Evolutionary conservation across 2,888 invertebrate species (phyloP), one percentile per base, ranked within the genome.

Genomic region (Lasioglossum morio): DNA sequence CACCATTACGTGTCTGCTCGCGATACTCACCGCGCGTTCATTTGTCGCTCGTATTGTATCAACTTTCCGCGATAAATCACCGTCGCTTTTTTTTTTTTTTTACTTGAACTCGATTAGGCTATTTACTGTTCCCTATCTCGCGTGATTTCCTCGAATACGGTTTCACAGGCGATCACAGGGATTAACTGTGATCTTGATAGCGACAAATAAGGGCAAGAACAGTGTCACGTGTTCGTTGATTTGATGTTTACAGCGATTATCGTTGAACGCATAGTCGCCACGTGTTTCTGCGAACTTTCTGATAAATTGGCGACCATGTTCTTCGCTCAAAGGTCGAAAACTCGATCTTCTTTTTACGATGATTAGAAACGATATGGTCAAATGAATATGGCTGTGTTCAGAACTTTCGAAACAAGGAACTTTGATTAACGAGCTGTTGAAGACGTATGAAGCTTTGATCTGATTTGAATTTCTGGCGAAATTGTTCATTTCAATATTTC

Each of bases 41-140:
- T 84, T 89, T 89, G 85, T 87, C 85, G 82, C 63, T 23, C 76
- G 81, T 74, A 85, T 82, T 89, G 82, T 81, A 72, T 79, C 63
- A 46, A 10, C 72, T 23, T 23, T 30, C 74, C 30, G 23, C 74
- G 75, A 78, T 81, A 83, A 84, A 82, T 85, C 86, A 53, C 37
- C 72, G 48, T 46, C 74, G 66, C 16, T 23, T 53, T 60, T 60
- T 70, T 23, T 53, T 60, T 60, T 70, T 48, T 53, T 60, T 60
- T 66, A 73, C 81, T 63, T n/a, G 27, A 69, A 70, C 34, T 57
- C 23, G 27, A 37, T 46, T 66, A 43, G 53, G 23, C 37, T 82
- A 83, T 88, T 81, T 81, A 76, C 60, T 53, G 46, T 87, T 77
- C 46, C 77, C 72, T 72, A 80, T 83, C 79, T 88, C 74, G 76